Conservation (phyloP, 2,797 vertebrate genomes). For the Darevskia mixta region DNA sequence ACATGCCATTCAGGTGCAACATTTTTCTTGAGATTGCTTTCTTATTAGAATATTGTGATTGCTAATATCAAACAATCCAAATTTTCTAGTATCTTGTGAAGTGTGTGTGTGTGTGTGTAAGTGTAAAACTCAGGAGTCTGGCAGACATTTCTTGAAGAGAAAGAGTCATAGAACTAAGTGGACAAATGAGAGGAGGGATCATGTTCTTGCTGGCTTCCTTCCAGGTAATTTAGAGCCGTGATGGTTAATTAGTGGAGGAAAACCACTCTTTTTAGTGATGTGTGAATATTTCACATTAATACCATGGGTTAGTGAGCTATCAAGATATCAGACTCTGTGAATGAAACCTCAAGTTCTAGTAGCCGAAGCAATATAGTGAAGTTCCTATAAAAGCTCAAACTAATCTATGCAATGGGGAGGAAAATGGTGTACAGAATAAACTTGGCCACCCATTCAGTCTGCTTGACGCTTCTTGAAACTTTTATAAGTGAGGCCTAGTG, state of each 20-base stretch:
- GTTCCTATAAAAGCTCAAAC: slow-evolving; percentile 38
- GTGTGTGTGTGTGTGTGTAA: too few relatives aligned
- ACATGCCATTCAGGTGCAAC: not conserved
- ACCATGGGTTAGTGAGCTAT: not conserved
- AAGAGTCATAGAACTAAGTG: too few relatives aligned
- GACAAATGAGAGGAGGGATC: not conserved
- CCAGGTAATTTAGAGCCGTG: not conserved
- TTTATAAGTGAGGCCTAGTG: not conserved
- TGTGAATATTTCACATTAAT: not conserved
- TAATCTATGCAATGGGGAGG: not conserved
- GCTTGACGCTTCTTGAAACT: not conserved
- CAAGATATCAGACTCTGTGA: not conserved
- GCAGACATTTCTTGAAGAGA: not conserved
- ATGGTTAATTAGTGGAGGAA: not conserved
- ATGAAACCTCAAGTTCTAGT: not conserved
- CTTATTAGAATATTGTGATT: not conserved
- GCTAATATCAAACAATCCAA: not conserved
- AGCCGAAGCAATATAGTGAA: not conserved
- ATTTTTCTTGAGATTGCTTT: not conserved
- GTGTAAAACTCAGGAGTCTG: not conserved
- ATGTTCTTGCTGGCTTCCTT: not conserved
- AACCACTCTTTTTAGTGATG: not conserved
- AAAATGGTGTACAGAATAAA: not conserved
- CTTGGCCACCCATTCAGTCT: not conserved
- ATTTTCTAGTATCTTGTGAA: not conserved